Conservation (phyloP, 2,888 invertebrate genomes). For the Clepsis dumicolana region DNA sequence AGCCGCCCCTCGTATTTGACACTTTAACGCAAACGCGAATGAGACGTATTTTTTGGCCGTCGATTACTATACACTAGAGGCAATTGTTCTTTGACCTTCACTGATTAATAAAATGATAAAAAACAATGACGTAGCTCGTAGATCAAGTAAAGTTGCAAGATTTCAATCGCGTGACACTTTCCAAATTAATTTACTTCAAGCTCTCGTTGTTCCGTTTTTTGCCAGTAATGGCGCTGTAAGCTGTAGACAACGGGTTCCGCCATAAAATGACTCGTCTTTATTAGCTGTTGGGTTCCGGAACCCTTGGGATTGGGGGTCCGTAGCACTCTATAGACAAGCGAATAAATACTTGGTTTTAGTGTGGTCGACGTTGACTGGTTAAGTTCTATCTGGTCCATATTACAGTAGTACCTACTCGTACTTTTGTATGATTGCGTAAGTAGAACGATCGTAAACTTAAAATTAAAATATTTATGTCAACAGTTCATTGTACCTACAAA, state of each 20-base stretch:
- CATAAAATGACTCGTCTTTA: slow-evolving; percentile 14
- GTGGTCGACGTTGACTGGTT: no score
- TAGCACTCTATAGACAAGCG: not conserved
- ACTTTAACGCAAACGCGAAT: no score
- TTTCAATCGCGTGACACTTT: not conserved
- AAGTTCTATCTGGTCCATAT: no score
- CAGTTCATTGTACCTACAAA: no score
- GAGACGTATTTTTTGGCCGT: no score
- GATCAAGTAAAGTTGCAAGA: not conserved
- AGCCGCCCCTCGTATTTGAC: no score
- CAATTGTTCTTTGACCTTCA: no score
- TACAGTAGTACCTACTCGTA: no score
- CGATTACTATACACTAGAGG: no score
- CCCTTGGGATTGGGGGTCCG: slow-evolving; percentile 1
- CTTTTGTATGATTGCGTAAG: no score
- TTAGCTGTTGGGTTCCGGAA: not conserved
- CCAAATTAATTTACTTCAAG: slow-evolving; percentile 1
- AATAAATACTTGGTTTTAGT: not conserved
- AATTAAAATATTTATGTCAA: no score
- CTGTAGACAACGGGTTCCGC: slow-evolving; percentile 12
- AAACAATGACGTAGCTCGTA: not conserved
- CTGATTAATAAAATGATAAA: not conserved
- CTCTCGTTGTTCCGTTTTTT: not conserved
- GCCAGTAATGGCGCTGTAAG: not conserved
- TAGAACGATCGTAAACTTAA: no score